Base-by-base conservation (phyloP, 2,113 vertebrate genomes). In the Myotis brandtii region DNA sequence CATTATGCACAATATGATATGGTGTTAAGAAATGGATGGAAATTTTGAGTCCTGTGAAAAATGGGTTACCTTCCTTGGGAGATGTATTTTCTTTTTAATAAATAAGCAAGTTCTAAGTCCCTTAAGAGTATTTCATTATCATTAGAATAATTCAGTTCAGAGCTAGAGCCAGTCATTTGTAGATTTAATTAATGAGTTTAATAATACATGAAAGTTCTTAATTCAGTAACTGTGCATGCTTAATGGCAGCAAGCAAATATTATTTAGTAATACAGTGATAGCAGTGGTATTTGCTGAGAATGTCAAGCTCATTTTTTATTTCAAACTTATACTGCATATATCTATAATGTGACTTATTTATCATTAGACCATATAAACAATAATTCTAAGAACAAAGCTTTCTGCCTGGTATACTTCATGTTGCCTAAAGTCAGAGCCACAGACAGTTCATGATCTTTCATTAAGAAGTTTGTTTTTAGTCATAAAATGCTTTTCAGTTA, bases 401-500 rank as follows among this genome's bases (percentile, higher is more conserved):
- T 79, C 69, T 84, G 46, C 43, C 37, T 37, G 17, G 27, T 77
- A 23, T 91, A 76, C 30, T 75, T 93, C 50, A 54, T 30, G 43
- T 56, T 89, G 56, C 30, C 81, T 95, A 82, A 93, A 59, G 17
- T 64, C 82, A 76, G 34, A 93, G 48, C 48, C 62, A 77, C 20
- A 75, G 59, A 21, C 43, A 69, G 82, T 59, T 89, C 52, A 90
- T 59, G 73, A 18, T 91, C 81, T 90, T 92, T 86, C 62, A 82
- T 86, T 94, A 86, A 95, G 50, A 94, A 73, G 69, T 86, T 93
- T 91, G 40, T 50, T 82, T 96, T 81, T 3, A 54, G 25, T 93
- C 77, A 84, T 87, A 66, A 89, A 83, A 73, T 80, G 75, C 30
- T 97, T 96, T 91, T 86, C 37, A 80, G n/a, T 90, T 96, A 93